Evolutionary conservation across 2,113 vertebrate genomes (phyloP).

Genomic region (Nymphicus hollandicus): DNA sequence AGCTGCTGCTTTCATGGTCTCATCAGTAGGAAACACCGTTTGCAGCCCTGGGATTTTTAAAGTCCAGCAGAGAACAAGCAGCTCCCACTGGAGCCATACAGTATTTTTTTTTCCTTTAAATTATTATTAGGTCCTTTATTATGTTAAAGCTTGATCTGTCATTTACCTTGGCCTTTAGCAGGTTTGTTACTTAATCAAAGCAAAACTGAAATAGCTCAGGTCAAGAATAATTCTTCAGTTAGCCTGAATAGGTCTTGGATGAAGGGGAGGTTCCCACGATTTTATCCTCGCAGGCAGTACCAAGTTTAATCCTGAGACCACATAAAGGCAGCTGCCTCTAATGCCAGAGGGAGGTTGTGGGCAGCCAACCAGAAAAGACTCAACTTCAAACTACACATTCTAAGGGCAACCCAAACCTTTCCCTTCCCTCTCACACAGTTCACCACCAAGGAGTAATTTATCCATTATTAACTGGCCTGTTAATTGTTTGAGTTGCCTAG

Average conservation of each 20-base stretch:
- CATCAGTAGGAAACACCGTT: neutral
- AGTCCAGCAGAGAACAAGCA: neutral
- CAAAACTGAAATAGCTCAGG: neutral
- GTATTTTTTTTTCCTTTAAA: neutral
- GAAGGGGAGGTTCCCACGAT: conserved; percentile 26
- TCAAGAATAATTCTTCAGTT: neutral
- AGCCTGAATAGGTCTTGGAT: neutral
- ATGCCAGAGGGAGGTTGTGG: conserved; percentile 11
- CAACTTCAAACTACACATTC: neutral
- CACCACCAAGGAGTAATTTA: neutral
- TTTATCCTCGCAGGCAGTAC: neutral
- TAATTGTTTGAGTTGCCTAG: neutral
- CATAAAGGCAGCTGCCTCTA: conserved; percentile 24
- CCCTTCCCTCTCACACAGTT: neutral
- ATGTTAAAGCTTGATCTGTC: neutral
- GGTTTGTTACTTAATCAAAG: neutral
- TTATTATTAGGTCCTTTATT: neutral
- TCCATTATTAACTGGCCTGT: neutral
- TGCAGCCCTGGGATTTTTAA: neutral
- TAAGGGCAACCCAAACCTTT: neutral
- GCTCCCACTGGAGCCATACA: neutral
- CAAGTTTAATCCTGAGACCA: neutral
- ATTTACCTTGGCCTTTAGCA: neutral
- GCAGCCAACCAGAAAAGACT: neutral
- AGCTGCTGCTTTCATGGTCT: neutral